These are phyloP conservation scores for Notolabrus celidotus DNA, from an alignment of 2,797 vertebrate species.

Conservation along the genomic window DNA sequence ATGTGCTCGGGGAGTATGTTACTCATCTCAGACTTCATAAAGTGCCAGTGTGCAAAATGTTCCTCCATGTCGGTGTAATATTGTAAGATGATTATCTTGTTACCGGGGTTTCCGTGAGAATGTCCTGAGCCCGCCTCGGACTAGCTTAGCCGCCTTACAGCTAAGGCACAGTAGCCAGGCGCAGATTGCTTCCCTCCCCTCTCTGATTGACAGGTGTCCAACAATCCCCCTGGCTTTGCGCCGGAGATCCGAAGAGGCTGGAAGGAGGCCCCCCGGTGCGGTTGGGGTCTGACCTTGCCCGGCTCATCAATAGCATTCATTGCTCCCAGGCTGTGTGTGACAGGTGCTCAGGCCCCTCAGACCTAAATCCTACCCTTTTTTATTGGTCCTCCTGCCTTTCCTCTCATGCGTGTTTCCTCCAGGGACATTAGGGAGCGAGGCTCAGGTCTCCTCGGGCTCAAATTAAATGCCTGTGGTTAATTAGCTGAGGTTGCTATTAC, in stretches of 20 bases:
- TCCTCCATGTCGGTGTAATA: slow-evolving; percentile 69
- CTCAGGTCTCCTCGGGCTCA: slow-evolving; percentile 65
- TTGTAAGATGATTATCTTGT: slow-evolving; percentile 80
- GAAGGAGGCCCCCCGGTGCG: slow-evolving; percentile 57
- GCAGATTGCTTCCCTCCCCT: slow-evolving; percentile 61
- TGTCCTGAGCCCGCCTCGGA: slow-evolving; percentile 65
- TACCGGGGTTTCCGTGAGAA: slow-evolving; percentile 79
- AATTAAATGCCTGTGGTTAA: slow-evolving; percentile 75
- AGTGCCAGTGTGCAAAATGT: slow-evolving; percentile 74
- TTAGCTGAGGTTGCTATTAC: slow-evolving; percentile 70
- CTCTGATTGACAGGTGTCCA: slow-evolving; percentile 86
- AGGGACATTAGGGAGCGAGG: slow-evolving; percentile 46
- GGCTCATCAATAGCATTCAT: slow-evolving; percentile 77
- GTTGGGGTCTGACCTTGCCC: slow-evolving; percentile 69
- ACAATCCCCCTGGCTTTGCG: slow-evolving; percentile 82
- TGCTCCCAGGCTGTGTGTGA: slow-evolving; percentile 70
- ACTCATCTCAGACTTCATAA: slow-evolving; percentile 52
- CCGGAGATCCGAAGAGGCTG: slow-evolving; percentile 79
- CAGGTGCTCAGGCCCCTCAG: slow-evolving; percentile 79
- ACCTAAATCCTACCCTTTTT: slow-evolving; percentile 70
- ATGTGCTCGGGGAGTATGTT: slow-evolving; percentile 30
- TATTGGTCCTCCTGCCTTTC: slow-evolving; percentile 59
- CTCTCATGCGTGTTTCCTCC: slow-evolving; percentile 61
- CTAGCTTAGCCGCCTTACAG: slow-evolving; percentile 65
- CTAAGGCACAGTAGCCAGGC: slow-evolving; percentile 72